phyloP scores from a whole-genome alignment of 2,888 invertebrate genomes.

The Dusona sp. region DNA sequence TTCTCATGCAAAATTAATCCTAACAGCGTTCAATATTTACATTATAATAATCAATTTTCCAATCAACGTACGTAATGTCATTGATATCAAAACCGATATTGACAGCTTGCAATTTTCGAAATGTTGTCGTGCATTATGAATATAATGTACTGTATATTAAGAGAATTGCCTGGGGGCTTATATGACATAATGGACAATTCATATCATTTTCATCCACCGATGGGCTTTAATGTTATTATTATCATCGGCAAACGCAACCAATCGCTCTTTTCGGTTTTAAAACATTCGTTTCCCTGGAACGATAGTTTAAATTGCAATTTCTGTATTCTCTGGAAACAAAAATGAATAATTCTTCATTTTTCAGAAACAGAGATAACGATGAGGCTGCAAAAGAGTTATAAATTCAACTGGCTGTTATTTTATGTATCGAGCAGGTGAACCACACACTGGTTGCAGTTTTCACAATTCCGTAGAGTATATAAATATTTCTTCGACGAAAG shows the following conservation, averaged over 20 bases:
- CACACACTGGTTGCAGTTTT: slow-evolving; percentile 43
- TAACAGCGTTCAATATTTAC: neutral
- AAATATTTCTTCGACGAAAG: slow-evolving; percentile 47
- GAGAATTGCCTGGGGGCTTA: neutral
- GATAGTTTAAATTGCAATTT: neutral
- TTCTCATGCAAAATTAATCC: neutral
- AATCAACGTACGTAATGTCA: neutral
- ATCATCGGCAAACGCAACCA: neutral
- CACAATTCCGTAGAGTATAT: slow-evolving; percentile 45
- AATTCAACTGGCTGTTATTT: slow-evolving; percentile 24
- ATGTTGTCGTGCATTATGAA: neutral
- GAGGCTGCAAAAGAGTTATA: slow-evolving; percentile 20
- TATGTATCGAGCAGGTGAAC: neutral
- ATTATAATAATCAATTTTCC: neutral
- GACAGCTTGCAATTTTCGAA: neutral
- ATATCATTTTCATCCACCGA: neutral
- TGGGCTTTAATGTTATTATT: neutral
- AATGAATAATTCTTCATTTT: slow-evolving; percentile 5
- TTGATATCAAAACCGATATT: too few species aligned
- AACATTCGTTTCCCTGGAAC: neutral
- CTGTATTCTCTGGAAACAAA: neutral
- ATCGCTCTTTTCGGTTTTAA: neutral
- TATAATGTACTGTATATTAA: neutral
- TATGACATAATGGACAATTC: neutral
- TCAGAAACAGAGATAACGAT: neutral